These are phyloP conservation scores for Apostichopus japonicus DNA, from an alignment of 35 echinoderm and acorn worm species.

Conservation along the genomic window DNA sequence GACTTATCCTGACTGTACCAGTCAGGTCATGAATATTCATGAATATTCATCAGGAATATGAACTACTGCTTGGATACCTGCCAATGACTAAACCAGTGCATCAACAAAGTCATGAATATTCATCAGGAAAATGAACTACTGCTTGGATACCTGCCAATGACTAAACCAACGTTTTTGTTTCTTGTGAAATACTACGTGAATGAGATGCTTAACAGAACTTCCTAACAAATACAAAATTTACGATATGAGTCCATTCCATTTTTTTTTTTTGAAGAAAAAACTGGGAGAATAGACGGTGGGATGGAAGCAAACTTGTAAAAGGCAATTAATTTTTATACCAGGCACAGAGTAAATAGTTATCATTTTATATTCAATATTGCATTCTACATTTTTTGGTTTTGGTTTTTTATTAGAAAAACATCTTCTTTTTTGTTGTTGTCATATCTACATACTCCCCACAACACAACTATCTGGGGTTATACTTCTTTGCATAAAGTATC, in stretches of 20 bases:
- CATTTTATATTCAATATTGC: slow-evolving; percentile 1
- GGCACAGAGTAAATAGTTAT: slow-evolving; percentile 10
- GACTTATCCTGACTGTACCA: neutral
- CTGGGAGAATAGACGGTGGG: slow-evolving; percentile 44
- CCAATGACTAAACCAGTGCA: neutral
- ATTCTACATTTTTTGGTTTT: neutral
- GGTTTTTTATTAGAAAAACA: slow-evolving; percentile 1
- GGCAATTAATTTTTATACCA: slow-evolving; percentile 17
- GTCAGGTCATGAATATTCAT: neutral
- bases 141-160: neutral
- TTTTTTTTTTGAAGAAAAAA: neutral
- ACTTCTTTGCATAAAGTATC: no score
- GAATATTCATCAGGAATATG: neutral
- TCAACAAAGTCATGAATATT: neutral
- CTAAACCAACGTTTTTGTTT: no score
- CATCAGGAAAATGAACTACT: neutral
- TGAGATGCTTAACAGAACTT: neutral
- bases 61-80: neutral
- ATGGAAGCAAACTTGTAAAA: slow-evolving; percentile 35
- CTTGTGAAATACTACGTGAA: no score
- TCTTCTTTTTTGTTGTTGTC: neutral
- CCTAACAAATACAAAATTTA: neutral
- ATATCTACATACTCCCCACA: neutral
- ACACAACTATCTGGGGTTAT: no score
- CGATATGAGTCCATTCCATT: neutral